Evolutionary conservation across 2,888 invertebrate genomes (phyloP), one percentile per base, ranked within the genome.

Genomic region (Pristionchus arcanus): DNA sequence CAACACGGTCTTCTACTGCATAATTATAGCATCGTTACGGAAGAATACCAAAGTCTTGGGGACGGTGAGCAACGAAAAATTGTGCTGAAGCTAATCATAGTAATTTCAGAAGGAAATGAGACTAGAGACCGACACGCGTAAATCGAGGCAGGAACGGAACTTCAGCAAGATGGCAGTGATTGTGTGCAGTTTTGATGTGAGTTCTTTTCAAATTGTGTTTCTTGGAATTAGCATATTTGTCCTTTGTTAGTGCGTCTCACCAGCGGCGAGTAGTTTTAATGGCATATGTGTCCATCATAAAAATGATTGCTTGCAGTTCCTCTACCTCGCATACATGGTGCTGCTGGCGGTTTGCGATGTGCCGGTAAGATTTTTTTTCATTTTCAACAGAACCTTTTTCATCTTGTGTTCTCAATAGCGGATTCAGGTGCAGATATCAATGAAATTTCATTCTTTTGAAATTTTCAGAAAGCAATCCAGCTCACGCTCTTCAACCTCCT

Each of bases 171-270:
- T 74, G 74, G 74, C 74, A 9, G 74, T 74, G 37, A 74, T 74
- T n/a, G 74, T 74, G 34, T 74, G 74, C 25, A 74, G 74, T 37
- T 74, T 74, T 74, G 74, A 74, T 25, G 74, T 74, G 37, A 37
- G 74, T 21, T 28, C n/a, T n/a, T n/a, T n/a, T n/a, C n/a, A n/a
- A n/a, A n/a, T n/a, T n/a, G n/a, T n/a, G n/a, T n/a, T n/a, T n/a
- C n/a, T n/a, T n/a, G n/a, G n/a, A n/a, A n/a, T n/a, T n/a, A n/a
- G n/a, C n/a, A n/a, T n/a, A n/a, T n/a, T n/a, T n/a, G n/a, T n/a
- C n/a, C n/a, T n/a, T n/a, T n/a, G n/a, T n/a, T n/a, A n/a, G n/a
- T n/a, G n/a, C n/a, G n/a, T n/a, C n/a, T n/a, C n/a, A n/a, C n/a
- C n/a, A n/a, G n/a, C n/a, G n/a, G n/a, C n/a, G 42, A 9, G 42